Base-by-base conservation (phyloP, 2,797 vertebrate genomes). In the Enteromius thamalakanensis region DNA sequence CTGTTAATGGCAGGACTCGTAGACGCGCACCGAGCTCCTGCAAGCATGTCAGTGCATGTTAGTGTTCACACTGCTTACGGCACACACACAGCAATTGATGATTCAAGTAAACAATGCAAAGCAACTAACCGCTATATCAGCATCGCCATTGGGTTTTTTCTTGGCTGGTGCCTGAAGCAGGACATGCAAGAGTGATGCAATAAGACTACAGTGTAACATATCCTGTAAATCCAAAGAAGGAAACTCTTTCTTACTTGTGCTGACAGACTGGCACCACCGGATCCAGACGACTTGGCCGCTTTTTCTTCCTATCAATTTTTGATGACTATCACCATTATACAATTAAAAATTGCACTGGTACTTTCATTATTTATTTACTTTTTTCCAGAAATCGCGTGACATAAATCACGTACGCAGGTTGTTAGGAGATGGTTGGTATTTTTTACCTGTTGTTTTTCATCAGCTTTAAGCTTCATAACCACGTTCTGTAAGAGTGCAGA, bases 91-190 rank as follows among this genome's bases (percentile, higher is more conserved):
- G 17, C 17, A 12, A 11, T 40, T 23, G 37, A 37, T 6, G 23
- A 15, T 37, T 37, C 15, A 32, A 10, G 34, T 19, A 37, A n/a
- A 64, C 26, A 84, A 37, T 12, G 32, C 26, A 68, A 71, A 49
- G 65, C 29, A 37, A 81, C 91, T 47, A 84, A 94, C 94, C 92
- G 90, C 74, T 75, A 95, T 91, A 42, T 93, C 92, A 3, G 40
- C 81, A 85, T 94, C 92, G 37, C 92, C 86, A 6, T 14, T 84
- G 58, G 1, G 77, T 60, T 26, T 86, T 88, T 90, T 90, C 75
- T 81, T 84, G 64, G 64, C 26, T 32, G 87, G 84, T 75, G 87
- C 1, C 88, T 51, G 76, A 58, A 69, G 65, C 76, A 34, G 60
- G 85, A 67, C 55, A 29, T 29, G 29, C 32, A 32, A 76, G 29